Base-by-base conservation (phyloP, 2,888 invertebrate genomes). In the Hydraecia micacea region DNA sequence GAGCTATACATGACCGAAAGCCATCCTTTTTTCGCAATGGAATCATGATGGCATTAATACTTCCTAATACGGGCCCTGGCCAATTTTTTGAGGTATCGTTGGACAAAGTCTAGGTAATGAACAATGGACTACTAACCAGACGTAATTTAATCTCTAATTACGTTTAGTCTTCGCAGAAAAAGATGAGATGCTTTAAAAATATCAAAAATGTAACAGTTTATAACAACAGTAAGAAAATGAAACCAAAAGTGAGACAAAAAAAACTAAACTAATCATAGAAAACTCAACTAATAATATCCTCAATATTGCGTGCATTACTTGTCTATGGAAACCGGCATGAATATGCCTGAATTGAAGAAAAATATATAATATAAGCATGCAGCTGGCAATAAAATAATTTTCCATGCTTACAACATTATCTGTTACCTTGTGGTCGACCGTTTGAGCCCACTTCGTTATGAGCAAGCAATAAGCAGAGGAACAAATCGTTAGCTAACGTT, bases 391-490 rank as follows among this genome's bases (percentile, higher is more conserved):
- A 80, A 79, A 77, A 75, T 66, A 78, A 80, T 77, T 82, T 84
- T 79, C 70, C 90, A 91, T 91, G 91, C 91, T 89, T 88, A 90
- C 82, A 90, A 84, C 72, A 83, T 81, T 78, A 83, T 85, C 80
- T 87, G 90, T 96, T 97, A 97, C 97, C 97, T 97, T 93, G 95
- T 92, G 83, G 95, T 94, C 79, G 96, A 95, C 91, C 96, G 92
- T 95, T 96, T 96, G 95, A 97, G 96, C 93, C 96, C 97, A 93
- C 97, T 97, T 95, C 93, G 90, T 89, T 88, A 90, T 88, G 92
- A 94, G 95, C 90, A 96, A 96, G 96, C 96, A 92, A 94, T 90
- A 96, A 95, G 95, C 96, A 95, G 91, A 96, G 95, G 91, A 93
- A 89, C 91, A 89, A 88, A 90, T 89, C 67, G 89, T 95, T 94